Evolutionary conservation across 2,888 invertebrate species (phyloP).

Genomic region (Holacanthella duospinosa): DNA sequence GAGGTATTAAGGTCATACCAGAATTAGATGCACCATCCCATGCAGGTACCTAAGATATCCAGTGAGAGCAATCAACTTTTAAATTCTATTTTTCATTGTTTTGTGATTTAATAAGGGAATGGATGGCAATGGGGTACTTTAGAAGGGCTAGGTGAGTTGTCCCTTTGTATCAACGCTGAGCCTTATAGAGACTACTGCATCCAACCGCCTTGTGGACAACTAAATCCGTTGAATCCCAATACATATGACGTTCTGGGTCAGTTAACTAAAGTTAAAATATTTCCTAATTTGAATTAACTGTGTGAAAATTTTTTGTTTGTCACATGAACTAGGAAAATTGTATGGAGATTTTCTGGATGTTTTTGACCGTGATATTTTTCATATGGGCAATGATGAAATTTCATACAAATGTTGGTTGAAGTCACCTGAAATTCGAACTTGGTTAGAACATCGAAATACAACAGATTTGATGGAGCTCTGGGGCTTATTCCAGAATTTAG

Average conservation of each 20-base stretch:
- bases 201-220: conserved; percentile 60
- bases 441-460: conserved; percentile 41
- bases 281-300: background rate
- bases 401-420: conserved; percentile 67
- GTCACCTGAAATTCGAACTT: conserved; percentile 49
- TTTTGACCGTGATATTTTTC: conserved; percentile 43
- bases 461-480: conserved; percentile 40
- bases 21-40: conserved; percentile 40
- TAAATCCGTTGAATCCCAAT: conserved; percentile 38
- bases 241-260: conserved; percentile 33
- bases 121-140: conserved; percentile 40
- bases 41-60: conserved; percentile 21
- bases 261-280: background rate
- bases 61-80: background rate
- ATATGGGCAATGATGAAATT: conserved; percentile 55
- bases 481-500: conserved; percentile 30
- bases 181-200: conserved; percentile 64
- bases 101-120: conserved; percentile 27
- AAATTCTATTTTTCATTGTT: conserved; percentile 5
- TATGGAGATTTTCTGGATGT: conserved; percentile 63
- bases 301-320: background rate
- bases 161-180: conserved; percentile 65
- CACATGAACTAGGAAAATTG: conserved; percentile 44
- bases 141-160: conserved; percentile 60
- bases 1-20: conserved; percentile 43